Evolutionary conservation across 1,140 invertebrate genomes (phyloP).

Genomic region (Drosophila jambulina): DNA sequence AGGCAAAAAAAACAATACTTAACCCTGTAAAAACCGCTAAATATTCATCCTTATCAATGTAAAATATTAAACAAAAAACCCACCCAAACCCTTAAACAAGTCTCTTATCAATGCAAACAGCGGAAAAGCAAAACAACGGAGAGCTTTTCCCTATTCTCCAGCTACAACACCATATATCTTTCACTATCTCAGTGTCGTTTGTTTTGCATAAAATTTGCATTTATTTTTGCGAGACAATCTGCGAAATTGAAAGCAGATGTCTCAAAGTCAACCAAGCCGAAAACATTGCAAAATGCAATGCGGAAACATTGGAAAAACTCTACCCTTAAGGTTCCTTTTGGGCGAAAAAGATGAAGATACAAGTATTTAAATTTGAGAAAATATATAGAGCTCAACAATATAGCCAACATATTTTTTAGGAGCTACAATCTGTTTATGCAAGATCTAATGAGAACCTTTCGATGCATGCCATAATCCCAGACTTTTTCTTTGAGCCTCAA

Average conservation of each 20-base stretch:
- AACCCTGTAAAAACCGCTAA: neutral
- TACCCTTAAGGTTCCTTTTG: constrained; percentile 12
- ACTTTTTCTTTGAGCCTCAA: neutral
- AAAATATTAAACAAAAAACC: constrained; percentile 26
- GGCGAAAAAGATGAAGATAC: neutral
- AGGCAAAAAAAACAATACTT: neutral
- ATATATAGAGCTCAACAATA: neutral
- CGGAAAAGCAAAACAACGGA: neutral
- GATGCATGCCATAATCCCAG: constrained; percentile 19
- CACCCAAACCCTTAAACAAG: neutral
- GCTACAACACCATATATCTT: constrained; percentile 19
- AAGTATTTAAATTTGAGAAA: constrained; percentile 38
- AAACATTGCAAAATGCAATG: constrained; percentile 51
- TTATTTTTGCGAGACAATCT: constrained; percentile 63
- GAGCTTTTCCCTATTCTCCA: neutral
- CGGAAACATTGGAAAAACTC: constrained; percentile 7
- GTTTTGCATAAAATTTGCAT: constrained; percentile 79
- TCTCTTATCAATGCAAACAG: constrained; percentile 18
- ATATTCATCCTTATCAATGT: constrained; percentile 33
- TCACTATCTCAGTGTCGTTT: constrained; percentile 48
- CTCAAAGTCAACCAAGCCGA: constrained; percentile 34
- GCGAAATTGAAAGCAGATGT: constrained; percentile 73
- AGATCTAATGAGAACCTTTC: constrained; percentile 71
- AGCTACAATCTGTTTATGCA: constrained; percentile 35
- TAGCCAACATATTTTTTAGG: neutral